These are phyloP conservation scores for Oplegnathus fasciatus DNA, from an alignment of 2,113 vertebrate species.

Conservation along the genomic window DNA sequence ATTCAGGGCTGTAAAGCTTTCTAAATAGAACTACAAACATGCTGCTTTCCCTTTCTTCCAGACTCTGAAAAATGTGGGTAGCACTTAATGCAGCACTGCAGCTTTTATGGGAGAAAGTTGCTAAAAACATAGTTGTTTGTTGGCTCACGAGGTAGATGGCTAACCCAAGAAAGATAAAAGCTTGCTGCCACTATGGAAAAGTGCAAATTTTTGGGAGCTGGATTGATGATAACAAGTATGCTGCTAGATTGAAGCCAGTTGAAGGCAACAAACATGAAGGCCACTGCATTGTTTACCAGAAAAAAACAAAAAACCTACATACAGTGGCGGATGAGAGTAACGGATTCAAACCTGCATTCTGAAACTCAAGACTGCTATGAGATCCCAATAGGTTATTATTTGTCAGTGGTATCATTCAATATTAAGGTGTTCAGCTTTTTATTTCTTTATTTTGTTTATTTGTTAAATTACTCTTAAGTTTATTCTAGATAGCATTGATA, in stretches of 20 bases:
- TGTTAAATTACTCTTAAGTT: background rate
- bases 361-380: background rate
- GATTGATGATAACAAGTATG: conserved; percentile 31
- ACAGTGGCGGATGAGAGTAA: background rate
- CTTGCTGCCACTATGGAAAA: background rate
- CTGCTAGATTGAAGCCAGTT: conserved; percentile 52
- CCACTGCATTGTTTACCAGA: conserved; percentile 45
- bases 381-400: background rate
- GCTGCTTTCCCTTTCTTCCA: conserved; percentile 30
- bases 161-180: conserved; percentile 34
- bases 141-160: conserved; percentile 24
- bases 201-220: conserved; percentile 37
- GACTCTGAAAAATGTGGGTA: conserved; percentile 27
- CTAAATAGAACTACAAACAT: conserved; percentile 33
- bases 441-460: background rate
- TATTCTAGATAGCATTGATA: background rate
- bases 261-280: conserved; percentile 54
- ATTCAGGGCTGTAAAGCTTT: conserved; percentile 14
- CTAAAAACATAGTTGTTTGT: conserved; percentile 33
- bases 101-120: conserved; percentile 33
- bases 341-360: conserved; percentile 3
- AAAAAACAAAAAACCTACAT: background rate
- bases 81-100: conserved; percentile 8
- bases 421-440: background rate
- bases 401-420: background rate